Evolutionary conservation across 2,888 invertebrate species (phyloP).

Genomic region (Branchipolynoe longqiensis): DNA sequence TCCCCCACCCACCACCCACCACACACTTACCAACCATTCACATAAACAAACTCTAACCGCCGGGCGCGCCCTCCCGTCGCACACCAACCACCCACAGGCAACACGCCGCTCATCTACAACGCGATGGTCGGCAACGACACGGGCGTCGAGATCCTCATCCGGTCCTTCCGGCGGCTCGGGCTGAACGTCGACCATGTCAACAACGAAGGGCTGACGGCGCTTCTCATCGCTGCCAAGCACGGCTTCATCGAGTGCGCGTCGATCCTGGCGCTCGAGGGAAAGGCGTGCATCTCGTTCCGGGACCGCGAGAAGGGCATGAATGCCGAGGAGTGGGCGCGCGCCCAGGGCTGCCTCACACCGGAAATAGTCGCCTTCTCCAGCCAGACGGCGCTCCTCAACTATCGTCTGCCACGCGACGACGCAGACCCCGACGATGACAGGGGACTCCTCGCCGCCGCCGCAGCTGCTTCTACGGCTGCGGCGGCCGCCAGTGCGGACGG

Average conservation of each 20-base stretch:
- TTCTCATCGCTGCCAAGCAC: constrained; percentile 77
- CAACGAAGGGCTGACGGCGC: constrained; percentile 78
- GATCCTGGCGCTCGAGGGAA: constrained; percentile 77
- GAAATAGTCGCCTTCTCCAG: constrained; percentile 71
- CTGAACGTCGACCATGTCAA: constrained; percentile 78
- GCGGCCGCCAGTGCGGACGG: background rate
- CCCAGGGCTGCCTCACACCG: constrained; percentile 74
- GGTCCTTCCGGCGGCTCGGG: constrained; percentile 78
- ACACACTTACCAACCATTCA: no score
- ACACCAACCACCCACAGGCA: no score
- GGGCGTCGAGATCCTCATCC: constrained; percentile 77
- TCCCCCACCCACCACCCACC: no score
- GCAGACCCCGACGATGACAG: background rate
- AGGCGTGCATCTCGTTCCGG: constrained; percentile 73
- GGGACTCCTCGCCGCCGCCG: background rate
- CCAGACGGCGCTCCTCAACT: constrained; percentile 27
- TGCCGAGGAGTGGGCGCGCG: constrained; percentile 77
- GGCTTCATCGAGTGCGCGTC: constrained; percentile 77
- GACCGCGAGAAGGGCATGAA: constrained; percentile 74
- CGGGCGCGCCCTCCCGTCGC: no score
- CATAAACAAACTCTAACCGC: no score
- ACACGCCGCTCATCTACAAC: constrained; percentile 78
- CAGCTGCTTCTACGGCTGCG: background rate
- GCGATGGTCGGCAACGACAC: constrained; percentile 79
- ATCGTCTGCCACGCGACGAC: constrained; percentile 22